Base-by-base conservation (phyloP, 2,113 vertebrate genomes). In the Callorhinus ursinus region DNA sequence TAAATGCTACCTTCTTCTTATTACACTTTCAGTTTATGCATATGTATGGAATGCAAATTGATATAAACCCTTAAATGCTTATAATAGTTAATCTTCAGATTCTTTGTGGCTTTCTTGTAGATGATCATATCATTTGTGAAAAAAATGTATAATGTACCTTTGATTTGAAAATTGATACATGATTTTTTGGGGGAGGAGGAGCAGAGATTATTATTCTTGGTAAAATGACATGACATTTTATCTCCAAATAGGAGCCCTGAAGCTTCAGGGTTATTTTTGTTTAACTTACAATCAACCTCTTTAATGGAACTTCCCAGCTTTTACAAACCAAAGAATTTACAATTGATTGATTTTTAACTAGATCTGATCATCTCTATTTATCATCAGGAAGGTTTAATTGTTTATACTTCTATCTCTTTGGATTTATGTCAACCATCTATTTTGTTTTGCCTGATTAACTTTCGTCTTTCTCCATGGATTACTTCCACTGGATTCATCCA, bases 1-100 rank as follows among this genome's bases (percentile, higher is more conserved):
- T 95, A 95, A 84, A 74, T 63, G 22, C 7, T 72, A 77, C 18
- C 15, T 83, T 93, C 89, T 94, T 81, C 53, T 72, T 80, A 14
- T 39, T 80, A 39, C n/a, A 39, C 42, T 90, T 96, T 28, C 10
- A 83, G 46, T 67, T 84, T 67, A 49, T 92, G 33, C 36, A 55
- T 24, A 77, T 69, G n/a, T 53, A 61, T 49, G 31, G 4, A 49
- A 71, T 24, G 4, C n/a, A 87, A 96, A 55, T 51, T 92, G 24
- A 31, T 76, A 82, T 39, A 55, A 93, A 53, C 46, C 86, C 16
- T 67, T 81, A 90, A 46, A 81, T 93, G 9, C 51, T 81, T 57
- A 36, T n/a, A 93, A 79, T 67, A 21, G 71, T 59, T 55, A 24
- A 53, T 74, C 67, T 55, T 14, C 36, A 84, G 61, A 57, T 81